Base-by-base conservation (phyloP, 2,113 vertebrate species). In the Thomomys bottae region DNA sequence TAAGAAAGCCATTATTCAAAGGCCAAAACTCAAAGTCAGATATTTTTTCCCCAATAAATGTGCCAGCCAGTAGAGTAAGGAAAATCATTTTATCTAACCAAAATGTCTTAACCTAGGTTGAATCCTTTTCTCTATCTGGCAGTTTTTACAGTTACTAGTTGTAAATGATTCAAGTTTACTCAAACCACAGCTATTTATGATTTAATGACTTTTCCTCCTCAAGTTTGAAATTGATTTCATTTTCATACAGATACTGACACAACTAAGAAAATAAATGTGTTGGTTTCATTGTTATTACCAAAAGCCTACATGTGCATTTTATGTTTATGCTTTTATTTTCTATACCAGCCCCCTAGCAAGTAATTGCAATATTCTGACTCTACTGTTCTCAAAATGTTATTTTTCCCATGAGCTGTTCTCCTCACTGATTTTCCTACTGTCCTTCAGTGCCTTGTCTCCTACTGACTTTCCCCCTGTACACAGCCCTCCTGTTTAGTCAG, bases 1-100 rank as follows among this genome's bases (percentile, higher is more conserved):
- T 92, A 87, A 85, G 21, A 59, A 63, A 67, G 59, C 8, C 72
- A 90, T 82, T 92, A 59, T 68, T 84, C 57, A 94, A 70, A 78
- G 12, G 24, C 64, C 73, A 72, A 93, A 75, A 75, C 82, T 84
- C 49, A 54, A 81, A 89, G 64, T 71, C 63, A 67, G 15, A 42
- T 32, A 71, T 66, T 86, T 90, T 82, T 87, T 59, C 64, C 93
- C 28, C 59, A 88, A 85, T 76, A 87, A 70, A 73, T 84, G 34
- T 78, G 40, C 2, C 38, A 40, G 76, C 8, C 5, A 67, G 21
- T 67, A 10, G 38, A 92, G 8, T 61, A 77, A 20, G 1, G 32
- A 84, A 76, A 84, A 64, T 26, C 6, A 85, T 64, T 91, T 89
- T 84, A 86, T 4, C 90, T 63, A 40, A 76, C 42, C 63, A 81